These are phyloP conservation scores for Tenthredo distinguenda DNA, from an alignment of 2,888 invertebrate genomes.

Conservation along the genomic window DNA sequence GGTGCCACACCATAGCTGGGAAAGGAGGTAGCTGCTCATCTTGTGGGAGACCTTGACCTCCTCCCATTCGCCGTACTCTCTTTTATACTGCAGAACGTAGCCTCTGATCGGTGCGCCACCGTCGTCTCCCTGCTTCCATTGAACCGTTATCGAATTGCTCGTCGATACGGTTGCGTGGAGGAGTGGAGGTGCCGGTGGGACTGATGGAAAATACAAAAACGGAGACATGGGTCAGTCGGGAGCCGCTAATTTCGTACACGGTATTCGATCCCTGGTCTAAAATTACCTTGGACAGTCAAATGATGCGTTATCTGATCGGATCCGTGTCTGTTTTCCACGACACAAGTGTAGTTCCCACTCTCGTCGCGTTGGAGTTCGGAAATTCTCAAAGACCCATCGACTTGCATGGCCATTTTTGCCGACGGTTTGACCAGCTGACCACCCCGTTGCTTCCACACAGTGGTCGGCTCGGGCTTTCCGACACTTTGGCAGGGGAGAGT, in stretches of 20 bases:
- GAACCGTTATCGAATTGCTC: conserved; percentile 89
- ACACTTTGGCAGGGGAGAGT: conserved; percentile 91
- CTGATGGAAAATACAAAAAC: conserved; percentile 80
- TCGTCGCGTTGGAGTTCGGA: conserved; percentile 90
- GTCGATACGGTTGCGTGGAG: conserved; percentile 90
- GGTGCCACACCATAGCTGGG: conserved; percentile 93
- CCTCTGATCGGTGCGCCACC: conserved; percentile 85
- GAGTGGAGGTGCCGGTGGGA: conserved; percentile 92
- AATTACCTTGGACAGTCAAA: conserved; percentile 80
- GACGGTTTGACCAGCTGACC: conserved; percentile 87
- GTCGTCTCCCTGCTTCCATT: conserved; percentile 91
- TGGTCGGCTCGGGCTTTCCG: conserved; percentile 88
- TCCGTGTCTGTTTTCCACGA: conserved; percentile 91
- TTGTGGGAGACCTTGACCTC: conserved; percentile 92
- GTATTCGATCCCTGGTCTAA: neutral
- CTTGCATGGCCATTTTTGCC: conserved; percentile 83
- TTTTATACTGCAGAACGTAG: conserved; percentile 93
- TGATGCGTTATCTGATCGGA: conserved; percentile 91
- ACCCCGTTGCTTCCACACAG: conserved; percentile 87
- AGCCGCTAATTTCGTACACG: neutral
- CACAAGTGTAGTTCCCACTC: conserved; percentile 94
- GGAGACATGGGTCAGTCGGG: neutral
- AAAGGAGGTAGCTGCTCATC: conserved; percentile 88
- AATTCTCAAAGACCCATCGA: conserved; percentile 87
- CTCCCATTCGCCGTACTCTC: conserved; percentile 95